These are phyloP conservation scores for Drosophila sucinea DNA, from an alignment of 1,140 invertebrate species.

Conservation along the genomic window DNA sequence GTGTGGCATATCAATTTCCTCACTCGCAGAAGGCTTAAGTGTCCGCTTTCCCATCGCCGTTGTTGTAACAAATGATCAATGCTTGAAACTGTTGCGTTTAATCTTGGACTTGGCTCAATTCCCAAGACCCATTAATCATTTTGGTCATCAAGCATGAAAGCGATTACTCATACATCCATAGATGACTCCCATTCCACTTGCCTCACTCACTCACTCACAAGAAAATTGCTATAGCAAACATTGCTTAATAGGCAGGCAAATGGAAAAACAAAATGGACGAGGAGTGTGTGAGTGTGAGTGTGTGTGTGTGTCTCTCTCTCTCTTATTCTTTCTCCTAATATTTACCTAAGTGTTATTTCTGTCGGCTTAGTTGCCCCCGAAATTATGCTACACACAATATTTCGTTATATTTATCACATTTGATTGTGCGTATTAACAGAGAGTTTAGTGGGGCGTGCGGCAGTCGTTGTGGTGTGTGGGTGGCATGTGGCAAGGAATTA, in stretches of 20 bases:
- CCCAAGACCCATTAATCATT: constrained; percentile 72
- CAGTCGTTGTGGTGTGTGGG: not conserved
- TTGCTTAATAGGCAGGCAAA: constrained; percentile 68
- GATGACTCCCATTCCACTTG: not conserved
- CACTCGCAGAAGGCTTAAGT: constrained; percentile 39
- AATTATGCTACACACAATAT: constrained; percentile 77
- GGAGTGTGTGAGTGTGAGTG: constrained; percentile 14
- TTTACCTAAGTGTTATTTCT: constrained; percentile 80
- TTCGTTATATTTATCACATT: constrained; percentile 80
- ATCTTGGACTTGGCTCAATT: constrained; percentile 77
- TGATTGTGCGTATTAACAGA: constrained; percentile 78
- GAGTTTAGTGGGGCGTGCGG: constrained; percentile 57
- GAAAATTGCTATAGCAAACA: constrained; percentile 66
- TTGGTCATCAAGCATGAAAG: constrained; percentile 79
- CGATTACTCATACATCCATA: constrained; percentile 79
- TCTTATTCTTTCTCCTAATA: constrained; percentile 48
- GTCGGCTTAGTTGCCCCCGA: constrained; percentile 71
- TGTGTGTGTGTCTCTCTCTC: not conserved
- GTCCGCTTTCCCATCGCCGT: constrained; percentile 17
- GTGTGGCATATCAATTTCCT: constrained; percentile 5
- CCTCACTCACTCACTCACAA: not conserved
- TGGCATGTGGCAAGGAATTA: constrained; percentile 63
- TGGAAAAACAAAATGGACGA: constrained; percentile 53
- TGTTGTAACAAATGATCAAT: constrained; percentile 74
- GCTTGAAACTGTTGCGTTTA: constrained; percentile 78